phyloP scores from a whole-genome alignment of 2,113 vertebrate species.

The Salvator merianae region DNA sequence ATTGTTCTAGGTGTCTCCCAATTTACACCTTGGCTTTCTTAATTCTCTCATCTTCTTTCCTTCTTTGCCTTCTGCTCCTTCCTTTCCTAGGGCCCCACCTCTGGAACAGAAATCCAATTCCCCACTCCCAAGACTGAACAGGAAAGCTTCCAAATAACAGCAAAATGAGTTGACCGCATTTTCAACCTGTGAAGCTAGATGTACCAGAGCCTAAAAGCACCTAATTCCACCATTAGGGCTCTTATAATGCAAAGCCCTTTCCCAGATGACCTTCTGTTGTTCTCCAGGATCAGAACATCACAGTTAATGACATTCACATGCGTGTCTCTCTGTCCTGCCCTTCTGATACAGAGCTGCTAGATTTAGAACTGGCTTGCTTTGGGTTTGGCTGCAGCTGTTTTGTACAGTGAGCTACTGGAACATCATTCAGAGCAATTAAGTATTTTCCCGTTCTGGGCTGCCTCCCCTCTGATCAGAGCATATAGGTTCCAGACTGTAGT shows the following conservation, averaged over 20 bases:
- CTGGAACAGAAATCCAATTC: no score
- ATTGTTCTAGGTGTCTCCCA: no score
- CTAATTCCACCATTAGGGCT: no score
- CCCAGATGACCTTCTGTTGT: not conserved
- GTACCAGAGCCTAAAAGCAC: no score
- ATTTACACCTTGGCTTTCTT: no score
- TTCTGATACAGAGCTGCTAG: not conserved
- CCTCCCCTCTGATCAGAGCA: not conserved
- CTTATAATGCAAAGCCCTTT: no score
- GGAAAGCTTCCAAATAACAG: no score
- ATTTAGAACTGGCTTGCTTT: not conserved
- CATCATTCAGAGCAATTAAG: not conserved
- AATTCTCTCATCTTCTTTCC: not conserved
- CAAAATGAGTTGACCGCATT: no score
- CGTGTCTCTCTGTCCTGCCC: not conserved
- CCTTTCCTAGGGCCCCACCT: not conserved
- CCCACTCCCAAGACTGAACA: no score
- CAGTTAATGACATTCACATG: not conserved
- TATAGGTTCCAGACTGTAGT: no score
- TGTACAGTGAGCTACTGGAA: not conserved
- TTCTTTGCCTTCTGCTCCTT: not conserved
- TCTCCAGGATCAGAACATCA: not conserved
- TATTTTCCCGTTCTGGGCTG: not conserved
- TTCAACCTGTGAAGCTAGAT: no score
- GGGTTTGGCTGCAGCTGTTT: not conserved